Evolutionary conservation across 2,888 invertebrate genomes (phyloP).

Genomic region (Anagyrus pseudococci): DNA sequence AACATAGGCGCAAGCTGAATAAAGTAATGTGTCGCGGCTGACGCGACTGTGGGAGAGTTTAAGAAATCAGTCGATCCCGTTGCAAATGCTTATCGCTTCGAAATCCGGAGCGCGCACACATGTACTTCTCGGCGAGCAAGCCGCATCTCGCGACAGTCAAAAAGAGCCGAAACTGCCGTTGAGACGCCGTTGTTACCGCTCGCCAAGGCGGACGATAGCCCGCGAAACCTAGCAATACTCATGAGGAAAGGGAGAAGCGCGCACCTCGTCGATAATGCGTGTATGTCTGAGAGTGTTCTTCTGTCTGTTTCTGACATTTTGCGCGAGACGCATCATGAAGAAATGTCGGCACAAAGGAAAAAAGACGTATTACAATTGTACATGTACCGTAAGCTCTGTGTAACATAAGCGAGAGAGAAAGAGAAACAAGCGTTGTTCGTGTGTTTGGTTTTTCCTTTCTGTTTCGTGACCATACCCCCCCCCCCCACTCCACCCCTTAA

Average conservation of each 20-base stretch:
- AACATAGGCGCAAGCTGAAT: no score
- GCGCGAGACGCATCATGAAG: constrained; percentile 35
- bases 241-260: constrained; percentile 23
- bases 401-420: constrained; percentile 35
- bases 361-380: constrained; percentile 42
- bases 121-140: no score
- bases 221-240: constrained; percentile 42
- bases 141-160: no score
- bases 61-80: no score
- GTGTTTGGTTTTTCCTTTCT: constrained; percentile 27
- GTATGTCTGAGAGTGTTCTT: neutral
- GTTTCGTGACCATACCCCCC: no score
- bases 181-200: neutral
- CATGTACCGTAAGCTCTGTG: constrained; percentile 45
- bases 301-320: neutral
- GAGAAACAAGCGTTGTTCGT: constrained; percentile 34
- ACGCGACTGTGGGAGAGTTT: no score
- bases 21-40: no score
- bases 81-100: no score
- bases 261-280: constrained; percentile 25
- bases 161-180: no score
- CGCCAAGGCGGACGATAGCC: neutral
- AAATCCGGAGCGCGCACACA: no score
- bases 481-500: no score
- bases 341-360: constrained; percentile 48